Base-by-base conservation (phyloP, 2,797 vertebrate species). In the Sylvilagus floridanus region DNA sequence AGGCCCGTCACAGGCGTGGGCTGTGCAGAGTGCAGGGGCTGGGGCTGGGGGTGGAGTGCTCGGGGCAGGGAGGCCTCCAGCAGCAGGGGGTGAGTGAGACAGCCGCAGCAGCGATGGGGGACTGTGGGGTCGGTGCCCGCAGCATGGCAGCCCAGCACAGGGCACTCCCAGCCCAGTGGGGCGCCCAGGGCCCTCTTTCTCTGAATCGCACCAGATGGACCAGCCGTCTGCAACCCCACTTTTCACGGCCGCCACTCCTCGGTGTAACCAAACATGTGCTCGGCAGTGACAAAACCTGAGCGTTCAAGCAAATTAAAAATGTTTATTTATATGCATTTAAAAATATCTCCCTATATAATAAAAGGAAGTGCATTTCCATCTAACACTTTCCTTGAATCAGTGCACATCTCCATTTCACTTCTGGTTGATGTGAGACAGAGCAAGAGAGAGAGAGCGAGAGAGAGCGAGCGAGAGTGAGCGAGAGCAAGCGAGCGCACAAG, bases 291-390 rank as follows among this genome's bases (percentile, higher is more conserved):
- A 92, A 86, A 95, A 95, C 90, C 92, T 71, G 90, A 96, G 77
- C 62, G 10, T 82, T 92, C 66, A 78, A 95, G 96, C 96, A 94
- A 96, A 96, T 96, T 94, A 92, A 97, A 96, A 97, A 88, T 95
- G 96, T 97, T 97, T 97, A 96, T 97, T 97, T 97, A 96, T 97
- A 96, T 89, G 88, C 96, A 75, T 89, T 95, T 97, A 97, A 97
- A 97, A 97, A 97, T 97, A 97, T 82, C 96, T 96, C 84, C 52
- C 95, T 87, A 88, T 96, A 91, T 92, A 96, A 97, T 94, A 94
- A 96, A 95, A 96, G 94, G 93, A 96, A 97, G 93, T 88, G 89
- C 93, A 84, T 95, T 96, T 96, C 87, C 95, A 92, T 95, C 93
- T 84, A 75, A 92, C 92, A 84, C 95, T 89, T 88, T 84, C 62